Evolutionary conservation across 2,888 invertebrate genomes (phyloP).

Genomic region (Sinhomidia bicolor): DNA sequence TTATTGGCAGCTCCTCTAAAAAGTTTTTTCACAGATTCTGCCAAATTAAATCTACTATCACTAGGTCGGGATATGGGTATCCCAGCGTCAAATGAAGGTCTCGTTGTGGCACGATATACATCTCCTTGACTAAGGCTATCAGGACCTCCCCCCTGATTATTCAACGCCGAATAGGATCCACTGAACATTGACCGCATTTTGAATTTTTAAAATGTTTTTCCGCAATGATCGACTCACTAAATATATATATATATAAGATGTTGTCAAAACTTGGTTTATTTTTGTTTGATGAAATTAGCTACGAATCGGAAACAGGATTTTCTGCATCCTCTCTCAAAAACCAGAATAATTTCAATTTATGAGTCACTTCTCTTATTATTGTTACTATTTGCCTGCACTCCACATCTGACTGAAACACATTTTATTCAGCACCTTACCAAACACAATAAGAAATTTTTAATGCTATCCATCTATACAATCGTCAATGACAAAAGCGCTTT

Average conservation of each 20-base stretch:
- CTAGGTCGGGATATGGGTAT: constrained; percentile 57
- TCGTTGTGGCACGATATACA: constrained; percentile 78
- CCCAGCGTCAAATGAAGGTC: constrained; percentile 79
- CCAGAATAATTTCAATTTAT: too few species aligned
- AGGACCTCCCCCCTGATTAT: constrained; percentile 71
- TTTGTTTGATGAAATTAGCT: not conserved
- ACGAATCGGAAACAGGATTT: not conserved
- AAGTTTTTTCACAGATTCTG: constrained; percentile 77
- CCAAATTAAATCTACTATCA: constrained; percentile 77
- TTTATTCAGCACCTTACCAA: not conserved
- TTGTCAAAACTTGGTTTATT: not conserved
- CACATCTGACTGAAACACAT: not conserved
- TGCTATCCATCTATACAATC: too few species aligned
- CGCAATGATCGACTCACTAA: not conserved
- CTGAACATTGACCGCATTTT: constrained; percentile 79
- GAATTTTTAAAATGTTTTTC: not conserved
- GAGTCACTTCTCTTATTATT: too few species aligned
- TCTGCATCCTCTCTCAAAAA: not conserved
- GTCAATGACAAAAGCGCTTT: not conserved
- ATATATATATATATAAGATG: not conserved
- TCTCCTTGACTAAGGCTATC: constrained; percentile 73
- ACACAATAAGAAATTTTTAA: not conserved
- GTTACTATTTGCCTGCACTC: not conserved
- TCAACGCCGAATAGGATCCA: constrained; percentile 80
- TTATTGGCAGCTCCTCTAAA: constrained; percentile 74